Conservation (phyloP, 2,113 vertebrate species). For the Triplophysa tibetana region DNA sequence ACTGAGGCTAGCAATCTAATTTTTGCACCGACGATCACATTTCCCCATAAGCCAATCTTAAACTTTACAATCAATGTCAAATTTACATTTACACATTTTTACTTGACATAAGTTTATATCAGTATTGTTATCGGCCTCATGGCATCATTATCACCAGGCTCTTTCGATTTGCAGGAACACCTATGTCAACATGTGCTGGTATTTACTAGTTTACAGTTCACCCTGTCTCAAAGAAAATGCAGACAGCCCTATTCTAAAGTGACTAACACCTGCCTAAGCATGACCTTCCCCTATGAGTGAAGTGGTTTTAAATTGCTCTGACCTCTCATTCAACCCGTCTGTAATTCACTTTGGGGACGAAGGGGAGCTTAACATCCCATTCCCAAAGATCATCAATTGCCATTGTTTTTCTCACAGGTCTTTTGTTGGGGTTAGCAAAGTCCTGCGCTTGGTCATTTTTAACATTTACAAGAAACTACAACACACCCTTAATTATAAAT, state of each 20-base stretch:
- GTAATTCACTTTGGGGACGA: background rate
- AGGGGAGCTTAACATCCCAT: background rate
- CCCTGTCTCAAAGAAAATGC: conserved; percentile 53
- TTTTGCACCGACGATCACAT: conserved; percentile 22
- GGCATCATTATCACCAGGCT: too few relatives aligned
- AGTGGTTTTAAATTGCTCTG: conserved; percentile 77
- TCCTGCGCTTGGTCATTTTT: background rate
- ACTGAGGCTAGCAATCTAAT: conserved; percentile 25
- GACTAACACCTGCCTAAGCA: conserved; percentile 69
- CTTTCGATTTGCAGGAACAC: too few relatives aligned
- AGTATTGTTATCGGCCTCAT: too few relatives aligned
- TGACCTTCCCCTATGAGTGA: conserved; percentile 64
- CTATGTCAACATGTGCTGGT: conserved; percentile 26
- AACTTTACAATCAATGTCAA: background rate
- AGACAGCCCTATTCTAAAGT: conserved; percentile 58
- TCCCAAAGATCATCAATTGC: background rate
- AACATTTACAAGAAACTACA: too few relatives aligned
- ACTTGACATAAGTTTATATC: too few relatives aligned
- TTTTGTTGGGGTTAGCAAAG: conserved; percentile 1
- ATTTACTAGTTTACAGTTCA: conserved; percentile 44
- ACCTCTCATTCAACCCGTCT: conserved; percentile 74
- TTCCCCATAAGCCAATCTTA: conserved; percentile 37
- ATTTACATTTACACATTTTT: background rate
- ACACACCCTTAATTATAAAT: too few relatives aligned
- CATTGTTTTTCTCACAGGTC: conserved; percentile 20